Evolutionary conservation across 2,797 vertebrate genomes (phyloP).

Genomic region (Enteromius trimaculatus): DNA sequence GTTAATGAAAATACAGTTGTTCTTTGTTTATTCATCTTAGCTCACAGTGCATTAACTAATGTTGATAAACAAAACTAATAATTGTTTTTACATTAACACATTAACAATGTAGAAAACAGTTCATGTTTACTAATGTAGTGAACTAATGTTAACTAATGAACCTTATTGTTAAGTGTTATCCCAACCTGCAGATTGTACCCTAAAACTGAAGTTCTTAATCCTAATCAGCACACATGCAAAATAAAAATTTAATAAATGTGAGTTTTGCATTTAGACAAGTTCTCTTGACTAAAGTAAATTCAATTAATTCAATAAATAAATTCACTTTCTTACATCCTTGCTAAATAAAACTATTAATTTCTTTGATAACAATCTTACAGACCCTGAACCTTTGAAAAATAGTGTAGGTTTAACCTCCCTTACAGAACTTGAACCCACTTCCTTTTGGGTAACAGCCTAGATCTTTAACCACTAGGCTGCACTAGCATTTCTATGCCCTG

Average conservation of each 20-base stretch:
- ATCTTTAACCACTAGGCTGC: not conserved
- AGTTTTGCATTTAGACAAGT: not conserved
- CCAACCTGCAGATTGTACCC: not conserved
- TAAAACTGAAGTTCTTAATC: not conserved
- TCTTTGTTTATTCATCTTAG: too few species aligned
- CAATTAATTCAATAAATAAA: too few species aligned
- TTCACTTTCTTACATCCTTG: too few species aligned
- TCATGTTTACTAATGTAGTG: too few species aligned
- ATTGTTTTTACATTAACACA: too few species aligned
- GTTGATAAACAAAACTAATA: too few species aligned
- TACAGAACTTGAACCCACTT: constrained; percentile 6
- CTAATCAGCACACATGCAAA: not conserved
- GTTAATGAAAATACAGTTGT: too few species aligned
- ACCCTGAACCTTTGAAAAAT: not conserved
- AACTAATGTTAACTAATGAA: too few species aligned
- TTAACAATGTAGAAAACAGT: too few species aligned
- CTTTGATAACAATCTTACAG: not conserved
- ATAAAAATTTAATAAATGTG: not conserved
- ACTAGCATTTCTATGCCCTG: not conserved
- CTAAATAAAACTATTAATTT: not conserved
- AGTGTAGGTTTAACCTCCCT: not conserved
- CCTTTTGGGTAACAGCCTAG: not conserved
- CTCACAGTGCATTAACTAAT: too few species aligned
- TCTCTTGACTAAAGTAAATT: not conserved
- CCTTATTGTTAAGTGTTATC: not conserved